Evolutionary conservation across 2,797 vertebrate genomes (phyloP), one percentile per base, ranked within the genome.

Genomic region (Capromys pilorides): DNA sequence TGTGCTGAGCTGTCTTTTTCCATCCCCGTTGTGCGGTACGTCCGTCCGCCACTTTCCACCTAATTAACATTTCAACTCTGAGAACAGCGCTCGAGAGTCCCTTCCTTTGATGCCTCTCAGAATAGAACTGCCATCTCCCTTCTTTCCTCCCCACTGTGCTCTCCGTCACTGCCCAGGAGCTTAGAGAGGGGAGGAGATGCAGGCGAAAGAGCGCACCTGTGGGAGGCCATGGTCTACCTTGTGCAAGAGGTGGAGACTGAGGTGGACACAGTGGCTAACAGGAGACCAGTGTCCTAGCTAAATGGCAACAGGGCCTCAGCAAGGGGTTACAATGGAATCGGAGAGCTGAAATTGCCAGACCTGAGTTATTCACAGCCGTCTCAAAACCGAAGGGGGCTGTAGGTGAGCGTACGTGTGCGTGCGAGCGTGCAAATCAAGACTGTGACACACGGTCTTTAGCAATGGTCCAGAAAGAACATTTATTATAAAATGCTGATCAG

Each of bases 41-140:
- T 22, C 79, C 59, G 57, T 22, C 86, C 21, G 33, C 59, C 4
- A 6, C 22, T 88, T 92, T 54, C 64, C 85, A 88, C 64, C 59
- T 77, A 71, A 93, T 91, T 66, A 89, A 81, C 79, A 92, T 85
- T 77, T n/a, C 77, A 71, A 88, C 71, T 69, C 77, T 71, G 57
- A 91, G 62, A 91, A 62, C 59, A 66, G n/a, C 33, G 71, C 49
- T 61, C 8, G 2, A 77, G 88, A 89, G 66, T 83, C 69, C 66
- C 85, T 92, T 94, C 66, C 78, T 90, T 84, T 66, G 84, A 96
- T 82, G 75, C 80, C 21, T 94, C 89, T 96, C 80, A 89, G 73
- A 92, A 93, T 19, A 94, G 51, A 66, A 24, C 77, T 62, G 22
- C 59, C 86, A 66, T 57, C 69, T 83, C 62, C 75, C 12, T 90